Evolutionary conservation across 2,113 vertebrate species (phyloP), one percentile per base, ranked within the genome.

Genomic region (Rhabdornis inornatus): DNA sequence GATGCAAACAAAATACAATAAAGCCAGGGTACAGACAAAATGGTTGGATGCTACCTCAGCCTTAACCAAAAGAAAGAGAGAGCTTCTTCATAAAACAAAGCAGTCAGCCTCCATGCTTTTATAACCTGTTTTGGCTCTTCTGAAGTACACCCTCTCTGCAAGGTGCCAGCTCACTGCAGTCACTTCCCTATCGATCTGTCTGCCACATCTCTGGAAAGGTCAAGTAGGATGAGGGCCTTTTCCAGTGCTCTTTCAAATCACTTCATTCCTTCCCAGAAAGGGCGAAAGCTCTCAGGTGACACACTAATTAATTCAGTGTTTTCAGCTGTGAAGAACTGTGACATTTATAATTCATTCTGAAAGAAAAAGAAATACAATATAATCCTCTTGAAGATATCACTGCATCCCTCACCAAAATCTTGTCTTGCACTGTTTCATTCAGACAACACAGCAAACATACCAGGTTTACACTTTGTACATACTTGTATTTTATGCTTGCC

Each of bases 271-370:
- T 65, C 37, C 53, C 81, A 94, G 92, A 97, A 96, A 97, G 79
- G 95, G 90, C 20, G 55, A 69, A 91, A 91, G 64, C 83, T 96
- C 95, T 96, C 96, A 93, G 90, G 95, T 97, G 92, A 79, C 74
- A 27, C 27, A n/a, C 66, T 96, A 93, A 97, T 96, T 96, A 97
- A 96, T 94, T 91, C 93, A 80, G 24, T 78, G 86, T 94, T 92
- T 87, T 92, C 92, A 90, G 76, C 90, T 92, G 75, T 65, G 83
- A 44, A 86, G 90, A 94, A 79, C 60, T 74, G 65, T 97, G 97
- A 96, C 95, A 97, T 97, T 95, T 97, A 74, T 93, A 95, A 91
- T 96, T 93, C 88, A 93, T 91, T 92, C 82, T 77, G 79, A 88
- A 95, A 91, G 27, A 64, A 91, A 96, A 88, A 94, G 49, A 93